phyloP scores from a whole-genome alignment of 2,113 vertebrate genomes.

The Ramphastos sulfuratus region DNA sequence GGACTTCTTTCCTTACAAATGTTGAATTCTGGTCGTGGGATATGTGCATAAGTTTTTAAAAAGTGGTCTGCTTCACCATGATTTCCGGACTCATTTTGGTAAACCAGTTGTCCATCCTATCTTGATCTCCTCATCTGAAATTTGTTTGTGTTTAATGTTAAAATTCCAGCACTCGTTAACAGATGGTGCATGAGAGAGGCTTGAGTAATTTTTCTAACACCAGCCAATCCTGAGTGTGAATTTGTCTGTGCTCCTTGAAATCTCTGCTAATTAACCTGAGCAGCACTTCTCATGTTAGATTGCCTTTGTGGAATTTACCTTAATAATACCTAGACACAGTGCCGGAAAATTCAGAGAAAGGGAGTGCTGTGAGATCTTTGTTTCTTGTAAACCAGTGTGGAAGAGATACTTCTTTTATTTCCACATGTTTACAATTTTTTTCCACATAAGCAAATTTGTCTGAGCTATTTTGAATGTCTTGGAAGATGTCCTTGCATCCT shows the following conservation, averaged over 20 bases:
- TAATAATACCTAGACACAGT: background rate
- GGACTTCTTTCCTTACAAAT: background rate
- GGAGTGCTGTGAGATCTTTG: background rate
- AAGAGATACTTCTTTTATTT: background rate
- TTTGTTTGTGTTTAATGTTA: background rate
- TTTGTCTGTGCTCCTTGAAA: background rate
- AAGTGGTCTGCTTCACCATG: background rate
- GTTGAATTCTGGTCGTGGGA: background rate
- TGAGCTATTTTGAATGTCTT: background rate
- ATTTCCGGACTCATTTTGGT: background rate
- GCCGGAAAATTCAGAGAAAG: background rate
- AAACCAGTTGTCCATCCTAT: background rate
- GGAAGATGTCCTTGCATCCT: background rate
- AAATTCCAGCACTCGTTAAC: background rate
- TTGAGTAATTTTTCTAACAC: background rate
- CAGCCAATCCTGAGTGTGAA: background rate
- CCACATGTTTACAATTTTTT: background rate
- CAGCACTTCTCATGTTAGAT: background rate
- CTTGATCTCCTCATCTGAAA: background rate
- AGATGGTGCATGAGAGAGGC: rapidly evolving
- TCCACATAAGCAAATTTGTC: background rate
- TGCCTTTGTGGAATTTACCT: background rate
- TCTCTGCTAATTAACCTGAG: background rate
- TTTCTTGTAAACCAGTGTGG: background rate
- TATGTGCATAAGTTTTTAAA: background rate